phyloP scores from a whole-genome alignment of 92 coral and sea anemone genomes.

The Porites cylindrica region DNA sequence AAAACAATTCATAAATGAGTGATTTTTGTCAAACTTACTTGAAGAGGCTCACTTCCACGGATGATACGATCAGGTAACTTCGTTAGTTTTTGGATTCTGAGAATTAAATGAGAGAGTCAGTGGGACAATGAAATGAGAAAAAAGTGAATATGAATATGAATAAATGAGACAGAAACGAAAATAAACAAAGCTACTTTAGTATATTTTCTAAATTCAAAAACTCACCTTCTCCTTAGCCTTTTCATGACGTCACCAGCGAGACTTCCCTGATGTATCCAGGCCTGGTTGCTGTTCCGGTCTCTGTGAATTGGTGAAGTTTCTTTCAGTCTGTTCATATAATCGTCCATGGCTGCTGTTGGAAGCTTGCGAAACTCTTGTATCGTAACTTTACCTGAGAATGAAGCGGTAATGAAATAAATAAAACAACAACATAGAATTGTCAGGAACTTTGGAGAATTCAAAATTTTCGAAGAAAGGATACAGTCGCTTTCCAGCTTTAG shows the following conservation, averaged over 20 bases:
- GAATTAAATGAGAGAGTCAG: background rate
- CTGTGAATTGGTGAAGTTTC: conserved; percentile 86
- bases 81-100: conserved; percentile 79
- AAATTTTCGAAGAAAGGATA: too few species aligned
- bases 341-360: conserved; percentile 93
- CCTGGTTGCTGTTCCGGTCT: conserved; percentile 92
- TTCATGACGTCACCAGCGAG: conserved; percentile 65
- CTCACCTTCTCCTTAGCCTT: conserved; percentile 77
- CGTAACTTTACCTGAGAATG: conserved; percentile 72
- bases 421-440: background rate
- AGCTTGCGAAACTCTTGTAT: conserved; percentile 78
- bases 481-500: too few species aligned
- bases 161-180: background rate
- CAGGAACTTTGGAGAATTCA: too few species aligned
- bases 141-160: too few species aligned
- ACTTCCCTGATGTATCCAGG: conserved; percentile 91
- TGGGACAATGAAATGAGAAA: background rate
- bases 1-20: too few species aligned
- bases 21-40: conserved; percentile 51
- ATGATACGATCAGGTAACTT: conserved; percentile 81
- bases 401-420: background rate
- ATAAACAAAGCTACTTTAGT: background rate
- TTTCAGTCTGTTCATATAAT: conserved; percentile 85
- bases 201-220: too few species aligned
- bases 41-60: conserved; percentile 94